Evolutionary conservation across 2,888 invertebrate species (phyloP), one percentile per base, ranked within the genome.

Genomic region (Blomia tropicalis): DNA sequence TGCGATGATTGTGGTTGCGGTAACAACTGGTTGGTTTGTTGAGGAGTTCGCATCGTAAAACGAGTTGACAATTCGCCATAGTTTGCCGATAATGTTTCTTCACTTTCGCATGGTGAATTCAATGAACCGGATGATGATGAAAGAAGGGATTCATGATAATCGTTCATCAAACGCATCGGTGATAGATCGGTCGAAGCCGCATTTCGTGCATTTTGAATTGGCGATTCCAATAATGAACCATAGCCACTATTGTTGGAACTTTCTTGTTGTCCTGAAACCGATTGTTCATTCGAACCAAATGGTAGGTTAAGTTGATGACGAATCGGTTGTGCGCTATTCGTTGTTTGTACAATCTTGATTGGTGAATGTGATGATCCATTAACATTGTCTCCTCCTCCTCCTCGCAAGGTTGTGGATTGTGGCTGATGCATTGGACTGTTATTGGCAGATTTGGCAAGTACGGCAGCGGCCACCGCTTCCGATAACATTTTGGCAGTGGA

Each of bases 101-200:
- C 56, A 36, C 29, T 56, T 11, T 56, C 56, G 14, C 25, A 56
- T 19, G 56, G 56, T 30, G 56, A 56, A 27, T 27, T 56, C 19
- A 56, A 22, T 2, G 56, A 56, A 19, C 56, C 56, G 19, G 56
- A 56, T 19, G 56, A 56, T 31, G 56, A 56, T 2, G 56, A 56
- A 36, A 56, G 14, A 19, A 29, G 25, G 11, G 56, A 56, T 19
- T 11, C n/a, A 19, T 29, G 31, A 19, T 19, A 11, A 56, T 30
- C 56, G 11, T 14, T 7, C 56, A 56, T 56, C 11, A 30, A 19
- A 19, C 25, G n/a, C 29, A 56, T 19, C 23, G 56, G 56, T 31
- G 56, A 56, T 31, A 30, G 7, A 2, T 29, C 2, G 2, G 36
- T 14, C 7, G 51, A 47, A 19, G 36, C 36, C 7, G 36, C 7